Base-by-base conservation (phyloP, 2,113 vertebrate genomes). In the Callaeas wilsoni region DNA sequence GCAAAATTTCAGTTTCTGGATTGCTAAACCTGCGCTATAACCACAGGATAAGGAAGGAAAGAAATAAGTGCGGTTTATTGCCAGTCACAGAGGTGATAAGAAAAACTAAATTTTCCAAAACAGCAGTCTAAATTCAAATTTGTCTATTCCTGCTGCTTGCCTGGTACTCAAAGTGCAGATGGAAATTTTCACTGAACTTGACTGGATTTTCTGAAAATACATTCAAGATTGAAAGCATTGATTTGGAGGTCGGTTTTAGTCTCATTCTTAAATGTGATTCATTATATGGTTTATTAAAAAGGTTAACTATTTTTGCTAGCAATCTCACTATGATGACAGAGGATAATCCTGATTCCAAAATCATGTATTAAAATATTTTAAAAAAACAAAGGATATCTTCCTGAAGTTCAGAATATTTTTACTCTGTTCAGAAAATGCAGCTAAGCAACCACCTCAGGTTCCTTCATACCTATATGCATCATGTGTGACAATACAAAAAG, bases 91-190 rank as follows among this genome's bases (percentile, higher is more conserved):
- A 76, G 53, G 22, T 42, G 37, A 49, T 56, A 50, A 59, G 9
- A 59, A 91, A 19, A 82, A 84, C 12, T 41, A 64, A 44, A 82
- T 83, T 83, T 93, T 93, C 78, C 82, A 96, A 93, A 88, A 32
- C 53, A 93, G 70, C 37, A 94, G 57, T 46, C 53, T 85, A 84
- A 85, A 85, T 35, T 93, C 37, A 74, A 81, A 63, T 75, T 78
- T 14, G 3, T 60, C 64, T 78, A 68, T 44, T 44, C 56, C 21
- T 82, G 27, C 57, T 88, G 22, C 50, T 68, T 91, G 57, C 7
- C 57, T 4, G 7, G 33, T 56, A 79, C 22, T 79, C 69, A 65
- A 53, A 75, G 17, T 65, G 14, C 56, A 73, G 32, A 71, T 52
- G 46, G 44, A 96, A 87, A 59, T 64, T 87, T 59, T 88, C 35